Evolutionary conservation across 2,113 vertebrate species (phyloP).

Genomic region (Natator depressus): DNA sequence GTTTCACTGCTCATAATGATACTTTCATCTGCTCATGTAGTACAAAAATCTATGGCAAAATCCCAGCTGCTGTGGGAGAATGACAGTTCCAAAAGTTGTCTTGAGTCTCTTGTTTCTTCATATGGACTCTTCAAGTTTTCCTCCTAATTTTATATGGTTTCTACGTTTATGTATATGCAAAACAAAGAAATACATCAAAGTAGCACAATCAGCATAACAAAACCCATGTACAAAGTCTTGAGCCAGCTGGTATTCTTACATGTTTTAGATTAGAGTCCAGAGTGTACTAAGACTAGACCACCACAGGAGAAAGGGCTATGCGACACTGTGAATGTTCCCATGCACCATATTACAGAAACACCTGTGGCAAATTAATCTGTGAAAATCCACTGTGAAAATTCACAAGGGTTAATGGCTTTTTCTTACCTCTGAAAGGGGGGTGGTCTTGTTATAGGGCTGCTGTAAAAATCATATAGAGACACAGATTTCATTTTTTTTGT

Average conservation of each 20-base stretch:
- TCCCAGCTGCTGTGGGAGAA: neutral
- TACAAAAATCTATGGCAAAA: neutral
- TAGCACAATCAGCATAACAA: constrained; percentile 44
- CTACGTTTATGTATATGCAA: neutral
- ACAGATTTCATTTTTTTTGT: constrained; percentile 9
- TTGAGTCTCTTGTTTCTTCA: neutral
- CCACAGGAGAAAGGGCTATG: constrained; percentile 45
- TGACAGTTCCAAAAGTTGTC: neutral
- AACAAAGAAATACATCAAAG: constrained; percentile 57
- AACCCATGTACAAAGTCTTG: neutral
- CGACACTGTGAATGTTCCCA: constrained; percentile 66
- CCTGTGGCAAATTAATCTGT: constrained; percentile 72
- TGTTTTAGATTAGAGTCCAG: constrained; percentile 64
- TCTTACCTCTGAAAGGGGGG: constrained; percentile 64
- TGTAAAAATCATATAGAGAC: neutral
- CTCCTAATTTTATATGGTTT: neutral
- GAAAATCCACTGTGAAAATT: constrained; percentile 75
- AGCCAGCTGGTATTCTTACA: constrained; percentile 36
- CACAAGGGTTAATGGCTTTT: constrained; percentile 56
- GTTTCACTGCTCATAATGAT: neutral
- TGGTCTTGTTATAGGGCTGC: constrained; percentile 62
- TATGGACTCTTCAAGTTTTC: neutral
- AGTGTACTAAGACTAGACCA: constrained; percentile 55
- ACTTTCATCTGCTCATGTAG: neutral
- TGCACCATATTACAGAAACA: constrained; percentile 59